These are phyloP conservation scores for Diadumene lineata DNA, from an alignment of 92 coral and sea anemone genomes.

Conservation along the genomic window DNA sequence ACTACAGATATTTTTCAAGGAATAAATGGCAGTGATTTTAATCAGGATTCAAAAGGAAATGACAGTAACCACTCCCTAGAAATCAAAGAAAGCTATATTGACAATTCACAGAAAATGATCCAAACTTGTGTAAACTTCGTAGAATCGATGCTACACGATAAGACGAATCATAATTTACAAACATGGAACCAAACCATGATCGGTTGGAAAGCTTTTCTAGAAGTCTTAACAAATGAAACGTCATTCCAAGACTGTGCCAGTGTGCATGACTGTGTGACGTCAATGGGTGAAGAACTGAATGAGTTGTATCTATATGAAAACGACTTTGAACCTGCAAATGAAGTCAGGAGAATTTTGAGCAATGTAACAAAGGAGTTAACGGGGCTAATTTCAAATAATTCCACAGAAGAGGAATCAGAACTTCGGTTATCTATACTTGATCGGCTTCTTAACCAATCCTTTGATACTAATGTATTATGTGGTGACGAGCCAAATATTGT, in stretches of 20 bases:
- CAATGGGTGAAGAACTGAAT: constrained; percentile 38
- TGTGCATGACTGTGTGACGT: constrained; percentile 51
- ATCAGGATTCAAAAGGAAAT: too few species aligned
- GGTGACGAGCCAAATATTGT: constrained; percentile 44
- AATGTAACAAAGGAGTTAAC: constrained; percentile 19
- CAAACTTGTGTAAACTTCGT: constrained; percentile 11
- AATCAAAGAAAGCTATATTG: background rate
- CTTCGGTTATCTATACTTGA: constrained; percentile 12
- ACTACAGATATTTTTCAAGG: too few species aligned
- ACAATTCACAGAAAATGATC: constrained; percentile 11
- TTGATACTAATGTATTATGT: constrained; percentile 53
- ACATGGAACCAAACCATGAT: constrained; percentile 54
- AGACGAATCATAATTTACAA: constrained; percentile 22
- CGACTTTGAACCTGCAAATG: constrained; percentile 44
- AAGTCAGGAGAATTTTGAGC: constrained; percentile 29
- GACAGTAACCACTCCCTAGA: background rate
- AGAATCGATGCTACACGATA: background rate
- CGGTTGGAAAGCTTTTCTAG: constrained; percentile 59
- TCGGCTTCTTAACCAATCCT: constrained; percentile 28
- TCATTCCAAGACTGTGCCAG: constrained; percentile 62
- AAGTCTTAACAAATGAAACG: constrained; percentile 33
- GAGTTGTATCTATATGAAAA: constrained; percentile 47
- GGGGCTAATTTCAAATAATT: constrained; percentile 24
- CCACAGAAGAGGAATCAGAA: constrained; percentile 28
- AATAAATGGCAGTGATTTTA: too few species aligned